phyloP scores from a whole-genome alignment of 2,797 vertebrate species.

The Falco biarmicus region DNA sequence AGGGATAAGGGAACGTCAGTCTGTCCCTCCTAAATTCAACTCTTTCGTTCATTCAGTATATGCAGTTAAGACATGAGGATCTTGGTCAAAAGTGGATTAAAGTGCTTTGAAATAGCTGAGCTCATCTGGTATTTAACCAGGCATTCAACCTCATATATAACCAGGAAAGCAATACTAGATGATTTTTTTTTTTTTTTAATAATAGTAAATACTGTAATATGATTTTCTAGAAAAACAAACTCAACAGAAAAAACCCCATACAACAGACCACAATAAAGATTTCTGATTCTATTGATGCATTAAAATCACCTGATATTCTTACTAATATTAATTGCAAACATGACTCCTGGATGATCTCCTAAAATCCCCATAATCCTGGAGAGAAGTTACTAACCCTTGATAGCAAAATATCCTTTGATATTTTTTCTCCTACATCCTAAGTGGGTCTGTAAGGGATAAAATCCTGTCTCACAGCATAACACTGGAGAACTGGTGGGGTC shows the following conservation, averaged over 20 bases:
- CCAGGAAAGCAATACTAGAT: background rate
- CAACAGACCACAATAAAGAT: background rate
- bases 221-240: background rate
- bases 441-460: background rate
- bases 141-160: background rate
- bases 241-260: background rate
- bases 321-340: background rate
- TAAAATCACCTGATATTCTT: background rate
- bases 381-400: background rate
- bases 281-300: background rate
- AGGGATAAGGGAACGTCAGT: background rate
- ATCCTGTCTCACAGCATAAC: background rate
- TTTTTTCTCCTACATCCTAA: background rate
- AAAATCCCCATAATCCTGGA: background rate
- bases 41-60: background rate
- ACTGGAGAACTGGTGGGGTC: background rate
- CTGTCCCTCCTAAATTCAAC: background rate
- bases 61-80: background rate
- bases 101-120: background rate
- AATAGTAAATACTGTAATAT: background rate
- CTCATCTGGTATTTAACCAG: background rate
- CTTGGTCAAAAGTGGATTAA: slow-evolving; percentile 1
- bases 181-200: background rate
- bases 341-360: background rate
- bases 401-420: background rate